phyloP scores from a whole-genome alignment of 2,113 vertebrate genomes.

The Damaliscus lunatus region DNA sequence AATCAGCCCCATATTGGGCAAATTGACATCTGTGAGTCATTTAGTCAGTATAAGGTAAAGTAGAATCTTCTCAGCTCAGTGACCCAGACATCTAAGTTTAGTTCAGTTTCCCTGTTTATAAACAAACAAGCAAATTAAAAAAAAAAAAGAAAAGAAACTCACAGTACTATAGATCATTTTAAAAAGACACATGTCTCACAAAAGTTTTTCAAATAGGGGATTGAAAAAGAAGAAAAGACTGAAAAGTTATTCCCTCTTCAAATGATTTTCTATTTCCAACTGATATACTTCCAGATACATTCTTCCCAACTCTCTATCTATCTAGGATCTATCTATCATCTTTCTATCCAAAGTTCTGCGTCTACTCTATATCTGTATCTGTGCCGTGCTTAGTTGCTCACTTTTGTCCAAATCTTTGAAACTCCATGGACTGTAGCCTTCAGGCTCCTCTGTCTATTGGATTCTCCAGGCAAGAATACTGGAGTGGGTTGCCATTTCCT shows the following conservation, averaged over 20 bases:
- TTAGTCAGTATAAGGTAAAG: background rate
- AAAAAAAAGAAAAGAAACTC: rapidly evolving
- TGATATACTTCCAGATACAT: background rate
- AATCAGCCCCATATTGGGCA: background rate
- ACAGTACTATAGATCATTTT: background rate
- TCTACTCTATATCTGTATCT: background rate
- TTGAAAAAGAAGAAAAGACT: background rate
- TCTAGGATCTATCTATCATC: background rate
- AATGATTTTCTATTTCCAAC: background rate
- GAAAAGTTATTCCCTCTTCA: background rate
- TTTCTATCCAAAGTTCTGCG: background rate
- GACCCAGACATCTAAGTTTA: background rate
- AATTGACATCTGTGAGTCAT: rapidly evolving
- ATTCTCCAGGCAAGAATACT: background rate
- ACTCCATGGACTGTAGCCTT: background rate
- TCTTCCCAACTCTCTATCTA: background rate
- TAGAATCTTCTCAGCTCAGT: background rate
- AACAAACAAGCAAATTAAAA: background rate
- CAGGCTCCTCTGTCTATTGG: background rate
- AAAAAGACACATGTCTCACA: background rate
- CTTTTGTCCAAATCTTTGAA: background rate
- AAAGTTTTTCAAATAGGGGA: background rate
- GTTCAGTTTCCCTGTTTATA: background rate
- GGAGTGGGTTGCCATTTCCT: background rate
- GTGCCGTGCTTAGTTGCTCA: background rate